phyloP scores from a whole-genome alignment of 2,113 vertebrate genomes.

The Porphyrio hochstetteri region DNA sequence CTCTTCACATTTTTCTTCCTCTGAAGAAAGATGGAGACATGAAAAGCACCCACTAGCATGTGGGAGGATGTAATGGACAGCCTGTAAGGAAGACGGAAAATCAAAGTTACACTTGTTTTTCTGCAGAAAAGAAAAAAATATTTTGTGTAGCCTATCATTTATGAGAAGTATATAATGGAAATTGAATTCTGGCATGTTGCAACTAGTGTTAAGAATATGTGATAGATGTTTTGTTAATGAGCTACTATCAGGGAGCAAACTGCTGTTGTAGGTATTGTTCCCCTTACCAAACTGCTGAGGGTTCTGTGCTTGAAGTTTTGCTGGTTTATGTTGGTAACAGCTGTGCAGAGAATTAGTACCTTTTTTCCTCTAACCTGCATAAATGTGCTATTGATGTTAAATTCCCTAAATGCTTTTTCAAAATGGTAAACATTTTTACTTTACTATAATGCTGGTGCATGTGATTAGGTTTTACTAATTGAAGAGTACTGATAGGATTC shows the following conservation, averaged over 20 bases:
- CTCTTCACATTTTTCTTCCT: background rate
- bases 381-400: background rate
- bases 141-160: background rate
- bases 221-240: slow-evolving; percentile 9
- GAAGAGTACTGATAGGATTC: background rate
- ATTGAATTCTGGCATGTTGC: background rate
- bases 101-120: slow-evolving; percentile 1
- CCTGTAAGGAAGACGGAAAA: background rate
- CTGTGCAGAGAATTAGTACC: background rate
- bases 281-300: background rate
- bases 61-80: background rate
- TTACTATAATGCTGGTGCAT: background rate
- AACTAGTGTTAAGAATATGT: background rate
- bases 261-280: background rate
- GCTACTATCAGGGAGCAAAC: background rate
- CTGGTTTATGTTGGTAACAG: background rate
- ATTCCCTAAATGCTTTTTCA: background rate
- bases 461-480: background rate
- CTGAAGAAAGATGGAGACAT: background rate
- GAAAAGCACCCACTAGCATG: background rate
- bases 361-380: background rate
- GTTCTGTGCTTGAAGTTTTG: background rate
- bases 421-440: background rate
- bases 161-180: background rate
- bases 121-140: background rate